Percentiles rank a stretch among this genome's conserved stretches.
phyloP scores from a whole-genome alignment of 2,113 vertebrate genomes.

The Hystrix cristata region DNA sequence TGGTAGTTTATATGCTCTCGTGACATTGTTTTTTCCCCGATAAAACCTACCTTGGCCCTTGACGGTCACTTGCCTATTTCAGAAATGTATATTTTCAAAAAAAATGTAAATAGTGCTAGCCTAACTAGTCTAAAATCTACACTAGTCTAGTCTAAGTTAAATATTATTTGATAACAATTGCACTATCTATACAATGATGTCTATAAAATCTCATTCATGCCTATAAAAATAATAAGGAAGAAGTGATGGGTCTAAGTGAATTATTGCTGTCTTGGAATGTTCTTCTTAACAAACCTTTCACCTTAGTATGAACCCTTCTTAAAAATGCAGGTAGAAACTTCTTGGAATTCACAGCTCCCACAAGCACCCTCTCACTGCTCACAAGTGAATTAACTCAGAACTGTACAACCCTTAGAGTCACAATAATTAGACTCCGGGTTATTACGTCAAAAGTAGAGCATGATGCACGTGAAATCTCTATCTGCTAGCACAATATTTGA shows the following conservation, averaged over 20 bases:
- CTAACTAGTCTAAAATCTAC: neutral
- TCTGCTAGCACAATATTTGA: neutral
- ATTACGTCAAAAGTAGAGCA: neutral
- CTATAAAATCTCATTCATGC: neutral
- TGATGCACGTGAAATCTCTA: neutral
- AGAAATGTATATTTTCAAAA: slow-evolving; percentile 42
- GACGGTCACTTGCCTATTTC: slow-evolving; percentile 6
- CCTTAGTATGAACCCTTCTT: neutral
- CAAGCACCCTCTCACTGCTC: neutral
- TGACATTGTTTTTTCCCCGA: neutral
- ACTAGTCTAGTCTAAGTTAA: neutral
- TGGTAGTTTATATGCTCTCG: neutral
- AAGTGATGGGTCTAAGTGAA: neutral
- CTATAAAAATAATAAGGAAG: neutral
- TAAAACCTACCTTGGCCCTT: neutral
- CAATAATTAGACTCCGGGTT: neutral
- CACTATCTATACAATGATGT: neutral
- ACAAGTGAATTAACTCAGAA: neutral
- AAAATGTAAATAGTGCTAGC: neutral
- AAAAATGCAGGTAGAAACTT: neutral
- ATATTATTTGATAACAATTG: neutral
- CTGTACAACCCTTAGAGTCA: neutral
- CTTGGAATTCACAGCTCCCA: neutral
- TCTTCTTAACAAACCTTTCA: slow-evolving; percentile 34
- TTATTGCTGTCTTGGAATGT: neutral